Evolutionary conservation across 53 echinoderm and acorn worm species (phyloP).

Genomic region (Mesocentrotus franciscanus): DNA sequence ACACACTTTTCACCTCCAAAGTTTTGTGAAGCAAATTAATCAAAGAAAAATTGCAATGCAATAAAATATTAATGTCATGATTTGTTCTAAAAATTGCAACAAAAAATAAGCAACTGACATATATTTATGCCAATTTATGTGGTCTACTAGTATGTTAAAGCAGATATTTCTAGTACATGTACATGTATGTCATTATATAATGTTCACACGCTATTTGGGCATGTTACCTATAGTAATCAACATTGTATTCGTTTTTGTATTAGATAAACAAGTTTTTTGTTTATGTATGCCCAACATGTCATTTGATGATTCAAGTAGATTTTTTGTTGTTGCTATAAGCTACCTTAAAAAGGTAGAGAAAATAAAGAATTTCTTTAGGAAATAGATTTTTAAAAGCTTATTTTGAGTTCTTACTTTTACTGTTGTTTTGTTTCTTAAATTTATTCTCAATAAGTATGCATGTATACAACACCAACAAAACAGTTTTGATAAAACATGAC

Average conservation of each 20-base stretch:
- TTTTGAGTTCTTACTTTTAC: background rate
- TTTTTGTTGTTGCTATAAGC: background rate
- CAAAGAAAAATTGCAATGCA: background rate
- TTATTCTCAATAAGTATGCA: too few relatives aligned
- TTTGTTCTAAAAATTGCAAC: background rate
- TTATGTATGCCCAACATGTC: background rate
- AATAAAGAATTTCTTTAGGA: background rate
- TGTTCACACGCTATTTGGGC: background rate
- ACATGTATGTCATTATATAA: background rate
- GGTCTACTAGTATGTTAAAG: background rate
- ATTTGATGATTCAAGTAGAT: background rate
- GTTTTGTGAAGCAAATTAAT: background rate
- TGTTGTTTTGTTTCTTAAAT: background rate
- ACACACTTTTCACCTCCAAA: too few relatives aligned
- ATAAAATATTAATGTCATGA: background rate
- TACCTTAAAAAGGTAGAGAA: background rate
- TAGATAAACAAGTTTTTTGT: background rate
- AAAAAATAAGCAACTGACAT: background rate
- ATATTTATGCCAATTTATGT: background rate
- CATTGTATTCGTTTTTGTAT: background rate
- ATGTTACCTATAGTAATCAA: background rate
- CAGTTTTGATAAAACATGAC: too few relatives aligned
- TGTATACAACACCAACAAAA: too few relatives aligned
- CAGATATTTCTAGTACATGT: background rate
- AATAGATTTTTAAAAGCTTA: background rate